Base-by-base conservation (phyloP, 2,888 invertebrate genomes). In the Phortica magna region DNA sequence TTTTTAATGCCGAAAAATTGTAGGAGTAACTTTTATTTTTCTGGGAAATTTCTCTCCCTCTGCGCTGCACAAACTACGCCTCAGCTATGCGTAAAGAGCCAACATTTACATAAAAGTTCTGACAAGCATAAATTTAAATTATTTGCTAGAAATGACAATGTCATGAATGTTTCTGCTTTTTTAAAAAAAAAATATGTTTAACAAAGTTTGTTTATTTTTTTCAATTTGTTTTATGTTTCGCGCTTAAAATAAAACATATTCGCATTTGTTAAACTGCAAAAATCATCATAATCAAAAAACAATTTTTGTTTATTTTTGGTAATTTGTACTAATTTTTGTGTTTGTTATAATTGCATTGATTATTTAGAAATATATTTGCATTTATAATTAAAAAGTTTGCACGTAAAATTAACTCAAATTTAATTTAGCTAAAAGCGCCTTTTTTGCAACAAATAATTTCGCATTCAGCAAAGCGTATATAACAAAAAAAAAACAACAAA, bases 21-120 rank as follows among this genome's bases (percentile, higher is more conserved):
- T 42, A 42, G 43, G 43, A 67, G 10, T 17, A 67, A 67, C 67
- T 67, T 67, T 67, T n/a, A n/a, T 43, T 19, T 31, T 31, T 31
- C 31, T n/a, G 31, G n/a, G 9, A 61, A 61, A 61, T 22, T 17
- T 9, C 48, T 12, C 48, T 12, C 4, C 48, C 48, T 48, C 2
- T 48, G n/a, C 43, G 43, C 43, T 48, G 48, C 14, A 9, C 48
- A 48, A 48, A 14, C 10, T 48, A 9, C 14, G 7, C 48, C 7
- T 9, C 48, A 14, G 3, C 22, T 9, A 59, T 59, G 59, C 1
- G 12, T 19, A 57, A 76, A 75, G 78, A 75, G 78, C 77, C 82
- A 80, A 79, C 79, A 82, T 81, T 80, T 83, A 76, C 79, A 76
- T 78, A 81, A 79, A 83, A 83, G 80, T 83, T 82, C 75, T 83